Conservation (phyloP, 35 echinoderm and acorn worm genomes). For the Strongylocentrotus purpuratus region DNA sequence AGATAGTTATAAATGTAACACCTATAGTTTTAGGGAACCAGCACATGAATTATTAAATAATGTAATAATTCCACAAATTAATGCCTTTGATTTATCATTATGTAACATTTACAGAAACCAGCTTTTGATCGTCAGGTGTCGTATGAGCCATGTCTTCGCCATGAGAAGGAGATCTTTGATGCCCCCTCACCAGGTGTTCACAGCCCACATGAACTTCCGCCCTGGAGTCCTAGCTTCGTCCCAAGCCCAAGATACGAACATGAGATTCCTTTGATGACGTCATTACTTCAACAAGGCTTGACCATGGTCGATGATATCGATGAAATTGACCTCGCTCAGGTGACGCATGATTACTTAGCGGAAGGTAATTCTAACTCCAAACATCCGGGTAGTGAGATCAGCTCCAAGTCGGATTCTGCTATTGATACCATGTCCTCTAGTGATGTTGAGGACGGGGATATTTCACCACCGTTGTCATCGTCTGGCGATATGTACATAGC, state of each 20-base stretch:
- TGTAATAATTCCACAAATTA: background rate
- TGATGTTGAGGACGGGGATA: background rate
- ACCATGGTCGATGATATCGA: conserved; percentile 25
- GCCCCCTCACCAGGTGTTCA: background rate
- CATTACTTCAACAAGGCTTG: background rate
- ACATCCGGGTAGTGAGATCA: background rate
- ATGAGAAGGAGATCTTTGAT: conserved; percentile 22
- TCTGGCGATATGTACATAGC: background rate
- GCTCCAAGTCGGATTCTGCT: background rate
- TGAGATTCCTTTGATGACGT: background rate
- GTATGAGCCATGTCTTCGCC: conserved; percentile 27
- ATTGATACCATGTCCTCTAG: background rate
- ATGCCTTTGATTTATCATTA: background rate
- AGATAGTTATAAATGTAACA: background rate
- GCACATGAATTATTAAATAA: background rate
- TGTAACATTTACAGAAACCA: conserved; percentile 29
- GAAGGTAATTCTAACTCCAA: background rate
- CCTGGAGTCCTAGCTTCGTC: background rate
- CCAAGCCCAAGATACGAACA: background rate
- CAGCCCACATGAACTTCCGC: background rate
- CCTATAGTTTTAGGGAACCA: background rate
- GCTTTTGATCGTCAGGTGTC: conserved; percentile 27
- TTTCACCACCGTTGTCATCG: background rate
- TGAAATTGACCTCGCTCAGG: background rate
- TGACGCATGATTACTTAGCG: background rate